Conservation (phyloP, 2,888 invertebrate genomes). For the Aleiodes testaceus region DNA sequence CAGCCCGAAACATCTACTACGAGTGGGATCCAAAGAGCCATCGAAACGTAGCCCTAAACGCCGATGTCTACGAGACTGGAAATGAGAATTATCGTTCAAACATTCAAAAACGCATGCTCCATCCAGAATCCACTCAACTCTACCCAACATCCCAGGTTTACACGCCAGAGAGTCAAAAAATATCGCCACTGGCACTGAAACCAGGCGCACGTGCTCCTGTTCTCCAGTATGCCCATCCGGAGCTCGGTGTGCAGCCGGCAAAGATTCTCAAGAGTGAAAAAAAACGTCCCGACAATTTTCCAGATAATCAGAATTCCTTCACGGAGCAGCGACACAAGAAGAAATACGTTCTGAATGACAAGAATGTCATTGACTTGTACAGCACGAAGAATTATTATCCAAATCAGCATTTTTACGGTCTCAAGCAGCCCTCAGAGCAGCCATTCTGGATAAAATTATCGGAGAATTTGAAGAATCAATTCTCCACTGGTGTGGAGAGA, state of each 20-base stretch:
- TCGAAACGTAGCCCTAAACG: conserved; percentile 62
- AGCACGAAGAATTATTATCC: conserved; percentile 67
- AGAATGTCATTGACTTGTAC: conserved; percentile 65
- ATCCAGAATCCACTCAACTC: conserved; percentile 75
- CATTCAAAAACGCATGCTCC: conserved; percentile 82
- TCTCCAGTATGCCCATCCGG: conserved; percentile 86
- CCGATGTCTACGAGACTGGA: conserved; percentile 65
- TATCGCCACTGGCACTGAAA: conserved; percentile 78
- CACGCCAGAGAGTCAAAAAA: conserved; percentile 77
- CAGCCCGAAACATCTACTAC: conserved; percentile 60
- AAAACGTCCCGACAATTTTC: conserved; percentile 61
- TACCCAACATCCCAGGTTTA: conserved; percentile 82
- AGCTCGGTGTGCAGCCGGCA: conserved; percentile 84
- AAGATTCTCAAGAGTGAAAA: conserved; percentile 72
- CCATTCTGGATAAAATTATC: conserved; percentile 84
- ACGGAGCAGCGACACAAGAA: conserved; percentile 68
- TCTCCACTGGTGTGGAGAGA: conserved; percentile 81
- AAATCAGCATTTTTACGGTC: conserved; percentile 74
- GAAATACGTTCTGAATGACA: conserved; percentile 68
- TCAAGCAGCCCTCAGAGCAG: conserved; percentile 76
- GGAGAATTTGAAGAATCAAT: conserved; percentile 82
- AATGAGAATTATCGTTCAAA: conserved; percentile 73
- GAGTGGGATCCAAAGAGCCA: conserved; percentile 67
- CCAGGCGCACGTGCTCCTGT: conserved; percentile 84
- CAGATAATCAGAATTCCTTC: conserved; percentile 59